These are phyloP conservation scores for Ooceraea biroi DNA, from an alignment of 1,140 invertebrate genomes.

Conservation along the genomic window DNA sequence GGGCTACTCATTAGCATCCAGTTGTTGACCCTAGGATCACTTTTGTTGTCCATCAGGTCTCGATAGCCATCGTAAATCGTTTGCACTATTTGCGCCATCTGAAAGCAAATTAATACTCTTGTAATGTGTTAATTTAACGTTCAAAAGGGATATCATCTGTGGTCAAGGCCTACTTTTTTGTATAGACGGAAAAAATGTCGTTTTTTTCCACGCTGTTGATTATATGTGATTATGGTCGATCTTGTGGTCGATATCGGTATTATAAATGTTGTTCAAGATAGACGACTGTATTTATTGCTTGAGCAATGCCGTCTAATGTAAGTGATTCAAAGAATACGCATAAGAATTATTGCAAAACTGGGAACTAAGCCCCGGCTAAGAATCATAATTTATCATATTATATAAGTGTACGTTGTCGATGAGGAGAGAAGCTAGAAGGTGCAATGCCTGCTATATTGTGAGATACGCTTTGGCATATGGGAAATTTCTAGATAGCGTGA, in stretches of 20 bases:
- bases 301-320: slow-evolving; percentile 10
- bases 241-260: neutral
- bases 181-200: neutral
- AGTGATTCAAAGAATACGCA: neutral
- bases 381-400: neutral
- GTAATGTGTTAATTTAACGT: neutral
- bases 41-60: slow-evolving; percentile 91
- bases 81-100: slow-evolving; percentile 85
- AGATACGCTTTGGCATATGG: neutral
- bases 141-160: neutral
- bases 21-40: slow-evolving; percentile 93
- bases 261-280: slow-evolving; percentile 16
- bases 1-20: slow-evolving; percentile 95
- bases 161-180: neutral
- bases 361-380: neutral
- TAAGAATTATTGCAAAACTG: slow-evolving; percentile 22
- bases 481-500: neutral
- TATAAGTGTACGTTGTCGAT: neutral
- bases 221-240: neutral
- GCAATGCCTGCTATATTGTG: neutral
- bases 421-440: neutral
- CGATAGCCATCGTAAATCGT: slow-evolving; percentile 87
- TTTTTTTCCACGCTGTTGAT: slow-evolving; percentile 12
- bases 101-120: slow-evolving; percentile 74
- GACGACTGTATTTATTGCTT: slow-evolving; percentile 15